A percentile compares a stretch with the other conserved stretches of the same genome.
phyloP scores from a whole-genome alignment of 1,140 invertebrate genomes.

The Heliconius hewitsoni region DNA sequence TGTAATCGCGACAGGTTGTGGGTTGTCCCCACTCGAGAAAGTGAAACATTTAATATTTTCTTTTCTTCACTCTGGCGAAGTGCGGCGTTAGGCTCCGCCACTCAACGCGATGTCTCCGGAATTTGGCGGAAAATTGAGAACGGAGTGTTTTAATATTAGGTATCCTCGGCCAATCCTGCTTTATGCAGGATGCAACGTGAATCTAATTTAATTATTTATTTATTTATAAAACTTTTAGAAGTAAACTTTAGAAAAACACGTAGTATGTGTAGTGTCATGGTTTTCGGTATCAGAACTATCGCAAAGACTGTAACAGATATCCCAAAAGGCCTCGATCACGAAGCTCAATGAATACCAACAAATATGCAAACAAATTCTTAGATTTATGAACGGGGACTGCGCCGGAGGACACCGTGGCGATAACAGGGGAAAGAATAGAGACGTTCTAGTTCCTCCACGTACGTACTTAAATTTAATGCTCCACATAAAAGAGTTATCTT shows the following conservation, averaged over 20 bases:
- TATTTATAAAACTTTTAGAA: conserved; percentile 83
- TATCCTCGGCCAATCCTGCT: no score
- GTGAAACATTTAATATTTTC: no score
- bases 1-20: no score
- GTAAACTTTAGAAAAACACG: conserved; percentile 95
- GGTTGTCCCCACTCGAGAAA: no score
- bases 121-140: no score
- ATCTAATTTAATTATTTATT: no score
- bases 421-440: conserved; percentile 96
- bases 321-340: conserved; percentile 87
- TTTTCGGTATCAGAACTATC: conserved; percentile 95
- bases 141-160: not conserved
- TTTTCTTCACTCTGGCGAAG: no score
- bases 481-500: not conserved
- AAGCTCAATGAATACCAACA: conserved; percentile 96
- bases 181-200: not conserved
- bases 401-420: conserved; percentile 98
- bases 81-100: no score
- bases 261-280: conserved; percentile 95
- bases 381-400: conserved; percentile 98
- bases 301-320: conserved; percentile 93
- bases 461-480: conserved; percentile 77
- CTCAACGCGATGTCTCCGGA: no score
- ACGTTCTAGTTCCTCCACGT: conserved; percentile 97
- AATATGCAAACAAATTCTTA: conserved; percentile 96